These are phyloP conservation scores for Eumeta japonica DNA, from an alignment of 1,140 invertebrate genomes.

Conservation along the genomic window DNA sequence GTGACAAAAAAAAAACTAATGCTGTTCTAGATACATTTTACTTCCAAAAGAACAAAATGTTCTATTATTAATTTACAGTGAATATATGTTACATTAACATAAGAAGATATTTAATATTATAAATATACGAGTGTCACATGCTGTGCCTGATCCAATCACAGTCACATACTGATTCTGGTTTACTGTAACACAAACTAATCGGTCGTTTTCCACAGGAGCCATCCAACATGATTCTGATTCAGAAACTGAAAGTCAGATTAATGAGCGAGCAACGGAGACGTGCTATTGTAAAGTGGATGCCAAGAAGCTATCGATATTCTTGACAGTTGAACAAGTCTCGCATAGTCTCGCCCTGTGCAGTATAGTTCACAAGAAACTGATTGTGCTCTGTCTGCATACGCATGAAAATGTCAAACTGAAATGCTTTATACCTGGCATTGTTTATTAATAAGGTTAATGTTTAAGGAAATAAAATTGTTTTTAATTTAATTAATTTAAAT, in stretches of 20 bases:
- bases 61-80: too few relatives aligned
- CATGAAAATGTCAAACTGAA: conserved; percentile 47
- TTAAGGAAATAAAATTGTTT: background rate
- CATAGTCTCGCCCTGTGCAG: conserved; percentile 41
- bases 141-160: too few relatives aligned
- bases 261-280: conserved; percentile 32
- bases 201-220: too few relatives aligned
- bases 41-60: too few relatives aligned
- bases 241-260: conserved; percentile 36
- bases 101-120: too few relatives aligned
- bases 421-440: conserved; percentile 52
- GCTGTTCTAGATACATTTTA: too few relatives aligned
- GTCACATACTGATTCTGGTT: too few relatives aligned
- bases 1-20: too few relatives aligned
- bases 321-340: conserved; percentile 46
- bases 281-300: conserved; percentile 45
- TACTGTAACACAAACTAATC: too few relatives aligned
- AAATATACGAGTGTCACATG: too few relatives aligned
- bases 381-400: conserved; percentile 42
- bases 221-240: conserved; percentile 49
- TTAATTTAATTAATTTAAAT: conserved; percentile 8
- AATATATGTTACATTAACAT: too few relatives aligned
- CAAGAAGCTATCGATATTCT: conserved; percentile 50
- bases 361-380: conserved; percentile 45
- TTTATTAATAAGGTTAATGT: conserved; percentile 23